Conservation (phyloP, 2,797 vertebrate species). For the Babyrousa celebensis region DNA sequence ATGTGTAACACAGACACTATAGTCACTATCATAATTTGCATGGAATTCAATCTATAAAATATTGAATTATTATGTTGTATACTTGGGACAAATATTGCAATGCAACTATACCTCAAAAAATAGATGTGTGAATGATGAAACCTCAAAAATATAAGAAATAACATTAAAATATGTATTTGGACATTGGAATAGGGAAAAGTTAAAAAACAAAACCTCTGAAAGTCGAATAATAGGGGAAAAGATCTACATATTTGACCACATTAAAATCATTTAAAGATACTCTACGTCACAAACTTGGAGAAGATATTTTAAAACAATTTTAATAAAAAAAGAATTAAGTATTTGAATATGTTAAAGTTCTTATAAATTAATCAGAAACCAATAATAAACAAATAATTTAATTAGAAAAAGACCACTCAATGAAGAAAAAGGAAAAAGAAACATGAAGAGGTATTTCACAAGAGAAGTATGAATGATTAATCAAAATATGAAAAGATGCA, state of each 20-base stretch:
- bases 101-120: background rate
- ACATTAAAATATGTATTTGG: background rate
- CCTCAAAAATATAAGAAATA: background rate
- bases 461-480: background rate
- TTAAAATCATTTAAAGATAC: background rate
- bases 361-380: conserved; percentile 9
- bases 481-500: conserved; percentile 10
- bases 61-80: background rate
- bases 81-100: background rate
- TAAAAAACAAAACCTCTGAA: background rate
- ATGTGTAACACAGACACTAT: background rate
- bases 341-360: background rate
- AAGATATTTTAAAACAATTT: background rate
- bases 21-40: background rate
- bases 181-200: background rate
- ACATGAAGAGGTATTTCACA: background rate
- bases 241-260: background rate
- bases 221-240: background rate
- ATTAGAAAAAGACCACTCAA: background rate
- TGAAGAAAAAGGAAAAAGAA: background rate
- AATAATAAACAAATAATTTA: background rate
- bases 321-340: background rate
- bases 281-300: background rate
- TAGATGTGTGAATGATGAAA: background rate
- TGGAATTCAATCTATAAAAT: background rate